Percentiles rank a stretch among this genome's conserved stretches.
These are phyloP conservation scores for Napeogenes sylphis DNA, from an alignment of 2,888 invertebrate genomes.

Conservation along the genomic window DNA sequence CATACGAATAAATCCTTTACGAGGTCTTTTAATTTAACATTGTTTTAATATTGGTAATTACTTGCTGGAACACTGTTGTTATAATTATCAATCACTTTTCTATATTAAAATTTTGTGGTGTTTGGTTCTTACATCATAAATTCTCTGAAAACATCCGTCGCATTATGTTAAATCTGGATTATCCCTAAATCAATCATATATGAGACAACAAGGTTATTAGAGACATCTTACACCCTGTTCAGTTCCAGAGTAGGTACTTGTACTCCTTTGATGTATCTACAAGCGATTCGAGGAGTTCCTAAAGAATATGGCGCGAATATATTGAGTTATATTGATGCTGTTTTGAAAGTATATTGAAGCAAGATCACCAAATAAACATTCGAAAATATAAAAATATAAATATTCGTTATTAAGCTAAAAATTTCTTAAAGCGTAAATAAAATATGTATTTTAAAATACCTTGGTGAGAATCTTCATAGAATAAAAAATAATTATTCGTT, in stretches of 20 bases:
- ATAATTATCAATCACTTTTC: neutral
- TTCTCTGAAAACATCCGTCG: conserved; percentile 22
- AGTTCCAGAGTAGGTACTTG: conserved; percentile 14
- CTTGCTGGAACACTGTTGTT: neutral
- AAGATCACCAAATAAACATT: too few species aligned
- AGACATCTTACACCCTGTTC: conserved; percentile 40
- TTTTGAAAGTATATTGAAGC: too few species aligned
- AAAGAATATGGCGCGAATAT: neutral
- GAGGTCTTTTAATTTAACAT: too few species aligned
- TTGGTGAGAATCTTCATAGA: neutral
- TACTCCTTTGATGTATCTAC: conserved; percentile 6
- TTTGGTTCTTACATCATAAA: conserved; percentile 2
- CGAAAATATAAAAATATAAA: neutral
- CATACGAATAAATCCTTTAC: too few species aligned
- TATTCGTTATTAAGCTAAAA: neutral
- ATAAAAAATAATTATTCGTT: neutral
- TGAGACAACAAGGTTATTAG: conserved; percentile 49
- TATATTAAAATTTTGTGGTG: neutral
- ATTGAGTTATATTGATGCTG: too few species aligned
- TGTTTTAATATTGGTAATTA: neutral
- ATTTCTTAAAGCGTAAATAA: too few species aligned
- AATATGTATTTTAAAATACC: too few species aligned
- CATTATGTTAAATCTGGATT: conserved; percentile 61
- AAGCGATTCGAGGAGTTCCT: neutral
- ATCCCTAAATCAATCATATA: conserved; percentile 56